Conservation (phyloP, 2,888 invertebrate genomes). For the Hanleya hanleyi region DNA sequence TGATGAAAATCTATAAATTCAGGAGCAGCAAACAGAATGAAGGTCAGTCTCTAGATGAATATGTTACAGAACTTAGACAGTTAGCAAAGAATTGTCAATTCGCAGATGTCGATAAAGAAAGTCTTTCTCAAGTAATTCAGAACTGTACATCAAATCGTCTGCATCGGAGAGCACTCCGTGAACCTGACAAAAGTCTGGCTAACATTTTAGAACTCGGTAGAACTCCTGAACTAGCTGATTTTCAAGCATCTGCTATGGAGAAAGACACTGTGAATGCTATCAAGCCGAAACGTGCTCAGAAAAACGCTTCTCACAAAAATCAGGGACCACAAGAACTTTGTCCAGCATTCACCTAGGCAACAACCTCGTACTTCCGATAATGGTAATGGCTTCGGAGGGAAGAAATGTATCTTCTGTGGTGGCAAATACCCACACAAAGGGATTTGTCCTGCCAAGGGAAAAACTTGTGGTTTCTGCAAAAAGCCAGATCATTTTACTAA, state of each 20-base stretch:
- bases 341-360: no score
- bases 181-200: constrained; percentile 19
- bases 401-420: constrained; percentile 26
- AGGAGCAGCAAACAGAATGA: constrained; percentile 33
- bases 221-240: constrained; percentile 32
- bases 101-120: constrained; percentile 27
- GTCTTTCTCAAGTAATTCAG: constrained; percentile 37
- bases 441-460: constrained; percentile 3
- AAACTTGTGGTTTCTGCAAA: constrained; percentile 21
- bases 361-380: no score
- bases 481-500: constrained; percentile 26
- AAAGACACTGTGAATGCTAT: constrained; percentile 5
- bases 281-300: no score
- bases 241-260: constrained; percentile 36
- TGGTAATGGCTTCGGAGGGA: no score
- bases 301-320: no score
- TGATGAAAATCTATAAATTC: constrained; percentile 40
- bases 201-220: neutral
- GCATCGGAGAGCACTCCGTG: constrained; percentile 35
- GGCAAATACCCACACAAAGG: constrained; percentile 26
- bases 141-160: constrained; percentile 37
- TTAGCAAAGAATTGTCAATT: constrained; percentile 35
- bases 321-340: no score
- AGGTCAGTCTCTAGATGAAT: constrained; percentile 37
- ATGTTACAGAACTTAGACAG: constrained; percentile 36